Evolutionary conservation across 2,888 invertebrate species (phyloP).

Genomic region (Cyclophora albipunctata): DNA sequence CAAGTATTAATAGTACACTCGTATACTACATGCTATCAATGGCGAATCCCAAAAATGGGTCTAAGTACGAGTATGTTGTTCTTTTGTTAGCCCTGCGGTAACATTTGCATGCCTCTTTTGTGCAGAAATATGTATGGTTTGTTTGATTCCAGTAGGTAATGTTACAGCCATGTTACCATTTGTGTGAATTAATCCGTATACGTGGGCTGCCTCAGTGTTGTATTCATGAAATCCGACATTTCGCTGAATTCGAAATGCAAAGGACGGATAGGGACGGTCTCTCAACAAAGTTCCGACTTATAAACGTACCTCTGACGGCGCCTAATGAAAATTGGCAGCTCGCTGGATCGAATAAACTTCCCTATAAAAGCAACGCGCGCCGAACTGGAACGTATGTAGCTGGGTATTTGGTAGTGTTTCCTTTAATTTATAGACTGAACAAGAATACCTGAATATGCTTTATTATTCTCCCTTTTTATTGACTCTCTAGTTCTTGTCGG

Average conservation of each 20-base stretch:
- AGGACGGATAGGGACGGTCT: conserved; percentile 38
- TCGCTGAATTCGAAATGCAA: conserved; percentile 50
- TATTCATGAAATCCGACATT: conserved; percentile 46
- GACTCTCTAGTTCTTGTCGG: neutral
- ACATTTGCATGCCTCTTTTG: too few relatives aligned
- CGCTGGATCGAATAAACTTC: conserved; percentile 53
- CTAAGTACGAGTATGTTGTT: too few relatives aligned
- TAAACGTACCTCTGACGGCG: conserved; percentile 39
- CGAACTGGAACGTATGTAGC: conserved; percentile 6
- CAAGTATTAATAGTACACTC: too few relatives aligned
- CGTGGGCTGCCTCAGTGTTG: conserved; percentile 20
- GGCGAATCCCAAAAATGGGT: too few relatives aligned
- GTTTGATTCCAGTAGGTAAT: conserved; percentile 3
- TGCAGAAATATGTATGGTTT: too few relatives aligned
- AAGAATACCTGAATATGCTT: neutral
- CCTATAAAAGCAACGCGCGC: conserved; percentile 19
- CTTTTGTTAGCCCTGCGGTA: too few relatives aligned
- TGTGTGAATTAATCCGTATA: conserved; percentile 30
- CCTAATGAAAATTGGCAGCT: conserved; percentile 70
- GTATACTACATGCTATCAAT: too few relatives aligned
- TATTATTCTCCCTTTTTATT: neutral
- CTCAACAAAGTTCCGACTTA: conserved; percentile 49
- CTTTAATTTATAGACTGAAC: neutral
- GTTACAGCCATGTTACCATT: conserved; percentile 13
- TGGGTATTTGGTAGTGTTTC: conserved; percentile 2